Base-by-base conservation (phyloP, 1,140 invertebrate genomes). In the Ips nitidus region DNA sequence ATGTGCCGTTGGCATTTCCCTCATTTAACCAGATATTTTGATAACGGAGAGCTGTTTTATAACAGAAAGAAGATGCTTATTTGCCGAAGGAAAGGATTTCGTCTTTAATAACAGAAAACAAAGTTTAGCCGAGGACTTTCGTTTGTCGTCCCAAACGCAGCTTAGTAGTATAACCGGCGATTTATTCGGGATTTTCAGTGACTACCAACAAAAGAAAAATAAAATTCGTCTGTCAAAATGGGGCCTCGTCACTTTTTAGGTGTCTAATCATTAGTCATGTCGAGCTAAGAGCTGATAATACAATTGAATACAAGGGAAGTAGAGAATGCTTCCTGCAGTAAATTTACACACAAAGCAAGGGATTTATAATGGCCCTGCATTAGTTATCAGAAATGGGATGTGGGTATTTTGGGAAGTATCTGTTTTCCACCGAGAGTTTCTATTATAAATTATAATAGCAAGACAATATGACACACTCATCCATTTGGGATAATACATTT, bases 261-360 rank as follows among this genome's bases (percentile, higher is more conserved):
- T 55, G n/a, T 65, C 63, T 37, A 56, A 43, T 65, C 63, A 45
- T 65, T 65, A 65, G 52, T 65, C 63, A 65, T 65, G 63, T 65
- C 63, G 41, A 56, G 52, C 63, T 65, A 65, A 56, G 52, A 56
- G 63, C 39, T 56, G 63, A 65, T 65, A 65, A 65, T 65, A 65
- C 63, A 65, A 65, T 56, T 65, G 52, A 56, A 65, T 65, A 56
- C 50, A 56, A 62, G 45, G 59, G 60, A 47, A 66, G 56, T 61
- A 66, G 63, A 66, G 41, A 71, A 66, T 66, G 65, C 63, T 66
- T 66, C 69, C 69, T 61, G 69, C 60, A 66, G 47, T 66, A 71
- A 66, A 64, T 72, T 71, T 71, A 65, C 55, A 68, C 52, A 64
- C 70, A 67, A 68, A 72, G 56, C 61, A 59, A 55, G 56, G 60